Evolutionary conservation across 2,113 vertebrate genomes (phyloP).

Genomic region (Dicentrarchus labrax): DNA sequence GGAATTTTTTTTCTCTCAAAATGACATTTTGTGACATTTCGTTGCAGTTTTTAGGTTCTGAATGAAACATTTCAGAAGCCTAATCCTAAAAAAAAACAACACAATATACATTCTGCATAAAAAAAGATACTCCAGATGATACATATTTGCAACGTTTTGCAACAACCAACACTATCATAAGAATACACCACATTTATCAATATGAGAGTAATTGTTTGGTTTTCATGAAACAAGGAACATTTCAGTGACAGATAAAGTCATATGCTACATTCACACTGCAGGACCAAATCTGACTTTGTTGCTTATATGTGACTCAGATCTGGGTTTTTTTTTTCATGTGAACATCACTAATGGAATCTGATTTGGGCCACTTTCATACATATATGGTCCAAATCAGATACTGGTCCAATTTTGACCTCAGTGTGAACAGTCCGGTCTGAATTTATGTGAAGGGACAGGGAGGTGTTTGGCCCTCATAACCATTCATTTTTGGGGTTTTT

Average conservation of each 20-base stretch:
- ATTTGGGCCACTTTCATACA: too few relatives aligned
- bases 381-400: too few relatives aligned
- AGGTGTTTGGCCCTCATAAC: too few relatives aligned
- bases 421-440: too few relatives aligned
- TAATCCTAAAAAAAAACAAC: not conserved
- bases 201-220: not conserved
- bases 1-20: not conserved
- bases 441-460: too few relatives aligned
- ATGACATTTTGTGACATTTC: not conserved
- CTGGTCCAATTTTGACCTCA: too few relatives aligned
- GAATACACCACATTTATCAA: not conserved
- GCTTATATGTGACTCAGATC: too few relatives aligned
- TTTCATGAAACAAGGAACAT: not conserved
- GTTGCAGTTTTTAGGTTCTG: not conserved
- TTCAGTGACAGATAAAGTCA: not conserved
- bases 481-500: too few relatives aligned
- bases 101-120: not conserved
- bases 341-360: too few relatives aligned
- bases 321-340: too few relatives aligned
- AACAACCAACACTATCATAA: not conserved
- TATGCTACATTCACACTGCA: too few relatives aligned
- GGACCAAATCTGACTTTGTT: too few relatives aligned
- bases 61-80: not conserved
- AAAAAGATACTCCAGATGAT: not conserved
- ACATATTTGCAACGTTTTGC: not conserved